Evolutionary conservation across 2,888 invertebrate species (phyloP).

Genomic region (Teinopalpus imperialis): DNA sequence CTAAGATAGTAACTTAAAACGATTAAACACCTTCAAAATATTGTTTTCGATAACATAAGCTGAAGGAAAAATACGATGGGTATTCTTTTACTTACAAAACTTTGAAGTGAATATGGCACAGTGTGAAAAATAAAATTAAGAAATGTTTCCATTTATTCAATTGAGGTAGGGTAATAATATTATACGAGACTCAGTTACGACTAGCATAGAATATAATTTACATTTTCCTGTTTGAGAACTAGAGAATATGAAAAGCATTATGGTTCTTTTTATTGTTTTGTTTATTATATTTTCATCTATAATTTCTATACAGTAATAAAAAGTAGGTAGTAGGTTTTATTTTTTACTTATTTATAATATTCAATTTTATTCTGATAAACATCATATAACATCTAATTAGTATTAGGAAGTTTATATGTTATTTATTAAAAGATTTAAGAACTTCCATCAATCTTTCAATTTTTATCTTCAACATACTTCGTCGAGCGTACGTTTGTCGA

Average conservation of each 20-base stretch:
- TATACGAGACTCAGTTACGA: constrained; percentile 21
- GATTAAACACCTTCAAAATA: neutral
- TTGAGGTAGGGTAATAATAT: constrained; percentile 16
- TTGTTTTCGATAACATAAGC: neutral
- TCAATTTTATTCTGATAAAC: too few species aligned
- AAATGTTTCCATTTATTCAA: constrained; percentile 18
- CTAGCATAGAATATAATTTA: constrained; percentile 20
- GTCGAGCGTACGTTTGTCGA: too few species aligned
- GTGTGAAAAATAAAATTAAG: constrained; percentile 20
- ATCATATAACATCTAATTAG: too few species aligned
- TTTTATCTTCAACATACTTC: too few species aligned
- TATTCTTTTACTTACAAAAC: neutral
- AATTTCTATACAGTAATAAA: too few species aligned
- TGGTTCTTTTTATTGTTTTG: neutral
- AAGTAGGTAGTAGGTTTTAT: too few species aligned
- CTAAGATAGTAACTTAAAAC: too few species aligned
- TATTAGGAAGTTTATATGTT: too few species aligned
- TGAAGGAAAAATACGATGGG: neutral
- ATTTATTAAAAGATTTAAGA: too few species aligned
- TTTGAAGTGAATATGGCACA: constrained; percentile 6
- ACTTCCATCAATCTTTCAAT: too few species aligned
- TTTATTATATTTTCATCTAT: constrained; percentile 3
- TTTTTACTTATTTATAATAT: too few species aligned
- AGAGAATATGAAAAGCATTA: constrained; percentile 7
- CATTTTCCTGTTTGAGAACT: constrained; percentile 8